These are phyloP conservation scores for Apamea monoglypha DNA, from an alignment of 2,888 invertebrate species.

Conservation along the genomic window DNA sequence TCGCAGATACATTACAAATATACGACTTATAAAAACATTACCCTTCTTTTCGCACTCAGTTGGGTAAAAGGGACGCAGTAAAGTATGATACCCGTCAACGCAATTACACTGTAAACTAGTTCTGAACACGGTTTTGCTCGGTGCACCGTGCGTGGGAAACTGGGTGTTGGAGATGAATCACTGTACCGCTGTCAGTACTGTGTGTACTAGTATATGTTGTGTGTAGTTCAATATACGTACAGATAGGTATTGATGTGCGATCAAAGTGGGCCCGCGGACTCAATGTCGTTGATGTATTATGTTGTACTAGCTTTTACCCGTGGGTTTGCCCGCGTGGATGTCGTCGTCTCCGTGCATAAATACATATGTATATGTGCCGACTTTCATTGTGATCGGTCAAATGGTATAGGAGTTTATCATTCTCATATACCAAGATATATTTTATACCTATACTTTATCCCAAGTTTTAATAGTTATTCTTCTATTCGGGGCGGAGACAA, in stretches of 20 bases:
- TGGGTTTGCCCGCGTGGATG: background rate
- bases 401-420: background rate
- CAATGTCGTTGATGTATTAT: background rate
- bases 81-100: slow-evolving; percentile 64
- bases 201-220: slow-evolving; percentile 8
- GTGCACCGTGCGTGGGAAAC: slow-evolving; percentile 61
- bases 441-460: background rate
- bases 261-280: background rate
- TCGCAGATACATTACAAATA: slow-evolving; percentile 58
- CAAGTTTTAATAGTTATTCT: too few relatives aligned
- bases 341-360: background rate
- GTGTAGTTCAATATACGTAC: background rate
- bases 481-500: too few relatives aligned
- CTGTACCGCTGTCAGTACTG: slow-evolving; percentile 12
- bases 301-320: background rate
- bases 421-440: background rate
- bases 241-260: background rate
- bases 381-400: background rate
- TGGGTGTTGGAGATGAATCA: slow-evolving; percentile 48
- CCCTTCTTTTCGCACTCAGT: slow-evolving; percentile 67
- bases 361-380: background rate
- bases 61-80: slow-evolving; percentile 63
- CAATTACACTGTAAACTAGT: slow-evolving; percentile 66
- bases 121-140: slow-evolving; percentile 50
- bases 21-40: slow-evolving; percentile 64